Conservation (phyloP, 2,113 vertebrate species). For the Rhinolophus sinicus region DNA sequence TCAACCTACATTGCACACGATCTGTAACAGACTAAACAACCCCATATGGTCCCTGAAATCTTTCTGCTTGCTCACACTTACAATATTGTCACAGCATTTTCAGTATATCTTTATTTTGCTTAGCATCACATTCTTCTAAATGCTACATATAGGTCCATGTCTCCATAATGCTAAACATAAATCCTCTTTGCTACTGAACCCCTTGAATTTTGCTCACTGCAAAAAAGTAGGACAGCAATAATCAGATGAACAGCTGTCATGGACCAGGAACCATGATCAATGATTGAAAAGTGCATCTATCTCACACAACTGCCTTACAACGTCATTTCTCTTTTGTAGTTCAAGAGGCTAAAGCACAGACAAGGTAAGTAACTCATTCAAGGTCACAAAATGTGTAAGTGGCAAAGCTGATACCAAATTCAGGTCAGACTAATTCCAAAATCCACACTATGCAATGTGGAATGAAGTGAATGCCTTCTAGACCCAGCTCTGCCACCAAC, state of each 20-base stretch:
- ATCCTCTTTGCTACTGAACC: not conserved
- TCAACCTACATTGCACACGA: not conserved
- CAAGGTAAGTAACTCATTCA: not conserved
- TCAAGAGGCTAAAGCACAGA: not conserved
- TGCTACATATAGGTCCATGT: not conserved
- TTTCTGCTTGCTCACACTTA: not conserved
- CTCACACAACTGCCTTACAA: not conserved
- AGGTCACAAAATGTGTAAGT: not conserved
- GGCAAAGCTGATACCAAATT: not conserved
- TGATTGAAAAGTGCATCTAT: no score
- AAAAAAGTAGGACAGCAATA: not conserved
- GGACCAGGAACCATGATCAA: not conserved
- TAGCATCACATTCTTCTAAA: not conserved
- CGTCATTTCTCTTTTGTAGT: not conserved
- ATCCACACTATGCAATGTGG: accelerated
- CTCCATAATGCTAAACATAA: not conserved
- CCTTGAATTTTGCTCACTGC: not conserved
- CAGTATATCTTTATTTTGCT: not conserved
- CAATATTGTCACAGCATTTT: not conserved
- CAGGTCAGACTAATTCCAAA: not conserved
- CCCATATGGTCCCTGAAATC: not conserved
- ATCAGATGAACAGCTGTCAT: no score
- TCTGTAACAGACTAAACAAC: not conserved
- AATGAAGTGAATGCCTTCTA: not conserved
- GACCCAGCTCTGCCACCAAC: not conserved